Conservation (phyloP, 2,113 vertebrate genomes). For the Sialia sialis region DNA sequence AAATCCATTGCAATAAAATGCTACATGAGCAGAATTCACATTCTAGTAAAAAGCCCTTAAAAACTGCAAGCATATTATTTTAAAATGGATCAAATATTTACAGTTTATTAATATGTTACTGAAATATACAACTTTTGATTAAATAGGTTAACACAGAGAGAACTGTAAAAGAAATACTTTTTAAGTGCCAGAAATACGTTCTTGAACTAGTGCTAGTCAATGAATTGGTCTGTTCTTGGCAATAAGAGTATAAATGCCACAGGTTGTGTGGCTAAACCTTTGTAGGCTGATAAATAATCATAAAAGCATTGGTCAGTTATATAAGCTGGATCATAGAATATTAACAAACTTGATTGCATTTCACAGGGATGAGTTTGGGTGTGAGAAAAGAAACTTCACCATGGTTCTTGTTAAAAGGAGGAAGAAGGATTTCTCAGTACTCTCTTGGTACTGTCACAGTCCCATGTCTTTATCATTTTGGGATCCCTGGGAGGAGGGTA, state of each 20-base stretch:
- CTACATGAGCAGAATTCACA: not conserved
- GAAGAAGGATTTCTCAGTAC: not conserved
- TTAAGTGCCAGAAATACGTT: not conserved
- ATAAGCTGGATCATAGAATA: not conserved
- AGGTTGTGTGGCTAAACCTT: not conserved
- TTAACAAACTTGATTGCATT: not conserved
- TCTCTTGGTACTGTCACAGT: not conserved
- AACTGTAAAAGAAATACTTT: not conserved
- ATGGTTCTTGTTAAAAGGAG: not conserved
- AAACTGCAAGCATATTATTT: not conserved
- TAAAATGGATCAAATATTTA: not conserved
- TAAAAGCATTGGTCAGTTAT: not conserved
- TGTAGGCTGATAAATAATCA: not conserved
- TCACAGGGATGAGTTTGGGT: not conserved
- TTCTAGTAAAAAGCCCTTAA: not conserved
- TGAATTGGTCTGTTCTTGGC: not conserved
- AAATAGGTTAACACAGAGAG: not conserved
- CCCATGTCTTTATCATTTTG: not conserved
- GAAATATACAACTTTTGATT: not conserved
- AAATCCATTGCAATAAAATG: not conserved
- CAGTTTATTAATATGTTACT: not conserved
- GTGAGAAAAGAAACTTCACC: not conserved
- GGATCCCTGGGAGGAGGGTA: not conserved
- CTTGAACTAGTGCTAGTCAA: not conserved
- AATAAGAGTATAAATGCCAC: not conserved